phyloP scores from a whole-genome alignment of 2,113 vertebrate genomes.

The Alectura lathami region DNA sequence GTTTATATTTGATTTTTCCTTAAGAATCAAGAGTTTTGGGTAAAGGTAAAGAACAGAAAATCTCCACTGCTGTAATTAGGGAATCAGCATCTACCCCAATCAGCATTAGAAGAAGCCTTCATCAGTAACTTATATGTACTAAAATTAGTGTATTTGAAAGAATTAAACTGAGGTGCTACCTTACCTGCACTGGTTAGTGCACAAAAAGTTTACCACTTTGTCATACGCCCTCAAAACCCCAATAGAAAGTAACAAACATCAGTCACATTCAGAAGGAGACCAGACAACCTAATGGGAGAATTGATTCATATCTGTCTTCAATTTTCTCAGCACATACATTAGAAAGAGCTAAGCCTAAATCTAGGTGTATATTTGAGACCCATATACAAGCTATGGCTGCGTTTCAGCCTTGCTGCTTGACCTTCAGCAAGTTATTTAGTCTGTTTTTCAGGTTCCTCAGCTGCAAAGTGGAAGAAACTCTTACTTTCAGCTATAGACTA shows the following conservation, averaged over 20 bases:
- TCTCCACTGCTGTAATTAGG: rapidly evolving
- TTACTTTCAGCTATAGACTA: not conserved
- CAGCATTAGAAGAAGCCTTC: not conserved
- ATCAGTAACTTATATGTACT: not conserved
- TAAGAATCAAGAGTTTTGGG: not conserved
- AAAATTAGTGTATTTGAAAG: not conserved
- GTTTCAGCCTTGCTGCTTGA: not conserved
- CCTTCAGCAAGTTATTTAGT: not conserved
- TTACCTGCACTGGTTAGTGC: not conserved
- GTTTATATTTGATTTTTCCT: not conserved
- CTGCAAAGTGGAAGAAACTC: not conserved
- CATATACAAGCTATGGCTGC: not conserved
- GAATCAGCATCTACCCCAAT: not conserved
- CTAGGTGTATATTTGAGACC: not conserved
- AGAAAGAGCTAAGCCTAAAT: not conserved
- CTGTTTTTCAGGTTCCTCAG: not conserved
- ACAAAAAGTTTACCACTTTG: not conserved
- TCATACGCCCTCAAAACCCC: not conserved
- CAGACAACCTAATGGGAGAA: not conserved
- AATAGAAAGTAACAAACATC: not conserved
- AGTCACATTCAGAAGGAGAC: not conserved
- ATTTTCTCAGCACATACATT: not conserved
- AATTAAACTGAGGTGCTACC: not conserved
- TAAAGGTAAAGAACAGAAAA: not conserved
- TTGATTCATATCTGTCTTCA: not conserved